phyloP scores from a whole-genome alignment of 2,113 vertebrate species.

The Forbesichthys agassizii region DNA sequence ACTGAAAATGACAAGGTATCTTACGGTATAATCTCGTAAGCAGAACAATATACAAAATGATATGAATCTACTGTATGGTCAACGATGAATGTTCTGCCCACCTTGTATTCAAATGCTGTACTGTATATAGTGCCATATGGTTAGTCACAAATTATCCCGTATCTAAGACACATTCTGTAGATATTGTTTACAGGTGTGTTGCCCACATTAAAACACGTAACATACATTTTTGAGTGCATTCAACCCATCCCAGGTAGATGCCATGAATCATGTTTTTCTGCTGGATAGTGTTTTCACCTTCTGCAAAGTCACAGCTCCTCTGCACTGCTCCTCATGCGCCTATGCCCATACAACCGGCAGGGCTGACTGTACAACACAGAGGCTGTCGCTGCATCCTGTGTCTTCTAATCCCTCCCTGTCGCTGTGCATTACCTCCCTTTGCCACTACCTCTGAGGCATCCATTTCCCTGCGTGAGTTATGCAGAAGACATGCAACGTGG shows the following conservation, averaged over 20 bases:
- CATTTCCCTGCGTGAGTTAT: conserved; percentile 50
- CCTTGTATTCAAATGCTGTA: no score
- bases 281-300: conserved; percentile 62
- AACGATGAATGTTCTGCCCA: no score
- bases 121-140: no score
- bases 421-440: conserved; percentile 62
- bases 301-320: conserved; percentile 64
- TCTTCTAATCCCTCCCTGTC: conserved; percentile 66
- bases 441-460: conserved; percentile 65
- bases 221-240: conserved; percentile 30
- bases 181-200: no score
- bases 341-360: conserved; percentile 45
- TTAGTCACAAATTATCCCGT: no score
- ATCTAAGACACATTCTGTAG: no score
- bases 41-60: background rate
- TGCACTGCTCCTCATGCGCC: conserved; percentile 45
- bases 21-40: background rate
- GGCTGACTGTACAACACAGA: conserved; percentile 45
- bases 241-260: conserved; percentile 45
- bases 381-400: conserved; percentile 57
- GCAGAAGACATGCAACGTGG: conserved; percentile 11
- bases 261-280: conserved; percentile 48
- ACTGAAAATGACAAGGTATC: background rate
- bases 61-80: background rate
- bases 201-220: no score